Conservation (phyloP, 2,888 invertebrate species). For the Phlogophora meticulosa region DNA sequence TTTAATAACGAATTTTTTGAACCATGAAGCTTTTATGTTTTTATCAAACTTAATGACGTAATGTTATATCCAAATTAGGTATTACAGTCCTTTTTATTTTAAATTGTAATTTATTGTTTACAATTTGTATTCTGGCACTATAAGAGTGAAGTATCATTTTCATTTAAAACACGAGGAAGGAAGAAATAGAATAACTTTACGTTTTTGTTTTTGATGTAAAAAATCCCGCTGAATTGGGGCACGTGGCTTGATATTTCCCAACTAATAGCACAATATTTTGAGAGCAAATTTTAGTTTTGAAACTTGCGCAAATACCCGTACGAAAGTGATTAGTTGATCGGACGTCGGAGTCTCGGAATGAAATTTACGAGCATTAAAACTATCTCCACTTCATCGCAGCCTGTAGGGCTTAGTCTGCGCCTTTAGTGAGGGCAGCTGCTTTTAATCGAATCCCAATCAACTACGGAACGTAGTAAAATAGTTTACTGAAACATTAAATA, state of each 20-base stretch:
- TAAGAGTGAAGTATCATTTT: background rate
- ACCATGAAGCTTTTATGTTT: conserved; percentile 72
- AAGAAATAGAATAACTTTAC: background rate
- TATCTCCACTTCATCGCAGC: conserved; percentile 87
- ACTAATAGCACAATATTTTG: conserved; percentile 54
- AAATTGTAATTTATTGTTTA: conserved; percentile 37
- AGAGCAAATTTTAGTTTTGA: conserved; percentile 75
- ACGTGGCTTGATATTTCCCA: conserved; percentile 6
- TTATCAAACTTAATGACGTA: conserved; percentile 45
- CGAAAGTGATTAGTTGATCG: conserved; percentile 86
- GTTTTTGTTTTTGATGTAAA: background rate
- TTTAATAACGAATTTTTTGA: conserved; percentile 76
- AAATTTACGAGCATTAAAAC: conserved; percentile 90
- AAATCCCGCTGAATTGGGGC: conserved; percentile 11
- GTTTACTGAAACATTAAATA: conserved; percentile 86
- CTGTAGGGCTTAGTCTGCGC: conserved; percentile 80
- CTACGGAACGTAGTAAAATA: conserved; percentile 83
- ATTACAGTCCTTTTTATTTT: conserved; percentile 14
- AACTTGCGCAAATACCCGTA: conserved; percentile 81
- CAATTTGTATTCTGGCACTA: conserved; percentile 1
- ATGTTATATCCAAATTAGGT: conserved; percentile 49
- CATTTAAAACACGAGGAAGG: background rate
- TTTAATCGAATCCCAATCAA: conserved; percentile 89
- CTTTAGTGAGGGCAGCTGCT: conserved; percentile 81
- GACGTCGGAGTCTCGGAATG: conserved; percentile 80